A percentile compares a stretch with the other conserved stretches of the same genome.
Conservation (phyloP, 1,140 invertebrate genomes). For the Stegodyphus dumicola region DNA sequence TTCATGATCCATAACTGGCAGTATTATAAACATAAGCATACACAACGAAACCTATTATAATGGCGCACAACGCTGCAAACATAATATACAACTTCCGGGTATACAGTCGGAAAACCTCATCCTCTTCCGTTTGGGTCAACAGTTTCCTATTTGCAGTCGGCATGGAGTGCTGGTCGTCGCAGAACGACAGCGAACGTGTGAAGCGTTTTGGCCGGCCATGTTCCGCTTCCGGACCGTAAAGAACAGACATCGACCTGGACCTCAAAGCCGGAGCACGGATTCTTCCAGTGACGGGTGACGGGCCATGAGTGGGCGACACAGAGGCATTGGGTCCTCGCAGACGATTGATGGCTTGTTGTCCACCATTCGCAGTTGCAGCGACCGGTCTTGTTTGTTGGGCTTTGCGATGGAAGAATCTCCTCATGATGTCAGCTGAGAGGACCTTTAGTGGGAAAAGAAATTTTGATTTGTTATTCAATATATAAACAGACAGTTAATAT, state of each 20-base stretch:
- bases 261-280: slow-evolving; percentile 37
- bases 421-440: slow-evolving; percentile 3
- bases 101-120: slow-evolving; percentile 35
- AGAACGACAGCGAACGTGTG: slow-evolving; percentile 38
- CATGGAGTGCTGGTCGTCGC: slow-evolving; percentile 3
- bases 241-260: slow-evolving; percentile 40
- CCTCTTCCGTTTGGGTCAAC: slow-evolving; percentile 43
- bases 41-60: slow-evolving; percentile 27
- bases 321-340: neutral
- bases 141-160: neutral
- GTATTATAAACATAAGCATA: slow-evolving; percentile 46
- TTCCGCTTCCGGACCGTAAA: slow-evolving; percentile 8
- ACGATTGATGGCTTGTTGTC: neutral
- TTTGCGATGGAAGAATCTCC: slow-evolving; percentile 48
- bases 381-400: neutral
- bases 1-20: neutral
- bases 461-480: neutral
- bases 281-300: slow-evolving; percentile 5
- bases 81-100: slow-evolving; percentile 26
- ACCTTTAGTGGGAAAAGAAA: neutral
- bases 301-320: neutral
- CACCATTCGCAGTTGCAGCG: neutral
- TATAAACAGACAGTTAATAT: too few species aligned
- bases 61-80: slow-evolving; percentile 21
- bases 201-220: neutral